Evolutionary conservation across 2,888 invertebrate genomes (phyloP), one percentile per base, ranked within the genome.

Genomic region (Hemistola chrysoprasaria): DNA sequence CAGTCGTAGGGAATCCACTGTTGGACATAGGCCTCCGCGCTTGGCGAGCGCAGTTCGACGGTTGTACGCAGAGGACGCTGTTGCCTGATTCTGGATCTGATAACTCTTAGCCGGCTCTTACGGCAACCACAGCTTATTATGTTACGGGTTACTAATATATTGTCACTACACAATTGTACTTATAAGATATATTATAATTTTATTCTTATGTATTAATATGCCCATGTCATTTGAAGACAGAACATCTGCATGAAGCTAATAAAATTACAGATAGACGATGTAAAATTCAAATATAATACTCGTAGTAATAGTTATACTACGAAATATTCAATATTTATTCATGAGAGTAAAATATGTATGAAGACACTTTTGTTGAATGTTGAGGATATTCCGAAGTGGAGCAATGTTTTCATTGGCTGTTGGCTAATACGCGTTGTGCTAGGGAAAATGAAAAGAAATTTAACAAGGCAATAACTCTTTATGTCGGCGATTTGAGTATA

Each of bases 271-370:
- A 16, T 4, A 16, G 3, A 21, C 44, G 31, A 21, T 53, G 57
- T 54, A 41, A 40, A 50, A 58, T 61, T 58, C 38, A 53, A 56
- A 62, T 61, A 53, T 46, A 49, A 53, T 47, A 37, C 30, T 26
- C 39, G 47, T 36, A 40, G 39, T 54, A 51, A 50, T 56, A 59
- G 48, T 41, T 40, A 39, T 35, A 38, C 29, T 33, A 48, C 47
- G 53, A 56, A 65, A 73, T 70, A 69, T 67, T 62, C 60, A 56
- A 71, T 73, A 77, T 65, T 70, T 79, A 78, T 79, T 78, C 76
- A 79, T 77, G 70, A 72, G 56, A 65, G 56, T 63, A 62, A 73
- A 76, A 69, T 73, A 73, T 75, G 64, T 71, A 71, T 73, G 71
- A 69, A 70, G 61, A 62, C 26, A 56, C 59, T 63, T 69, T 65